Conservation (phyloP, 2,888 invertebrate genomes). For the Conops quadrifasciatus region DNA sequence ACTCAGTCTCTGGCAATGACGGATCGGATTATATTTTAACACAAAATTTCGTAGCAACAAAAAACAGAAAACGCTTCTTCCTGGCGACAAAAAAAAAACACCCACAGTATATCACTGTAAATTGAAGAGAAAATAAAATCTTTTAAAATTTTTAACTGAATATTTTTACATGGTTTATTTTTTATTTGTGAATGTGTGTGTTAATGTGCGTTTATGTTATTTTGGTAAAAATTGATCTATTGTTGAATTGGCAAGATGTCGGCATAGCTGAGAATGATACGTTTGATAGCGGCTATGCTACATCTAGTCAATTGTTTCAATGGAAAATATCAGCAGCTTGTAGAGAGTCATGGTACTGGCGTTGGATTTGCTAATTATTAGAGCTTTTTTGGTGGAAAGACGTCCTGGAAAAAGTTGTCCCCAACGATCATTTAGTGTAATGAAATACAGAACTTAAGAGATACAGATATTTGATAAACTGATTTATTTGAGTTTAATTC, state of each 20-base stretch:
- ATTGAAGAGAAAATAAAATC: too few species aligned
- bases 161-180: background rate
- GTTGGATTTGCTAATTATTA: too few species aligned
- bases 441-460: too few species aligned
- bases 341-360: background rate
- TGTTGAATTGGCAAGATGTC: conserved; percentile 66
- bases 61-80: conserved; percentile 2
- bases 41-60: conserved; percentile 21
- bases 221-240: conserved; percentile 47
- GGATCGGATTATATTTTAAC: conserved; percentile 47
- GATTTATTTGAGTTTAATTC: too few species aligned
- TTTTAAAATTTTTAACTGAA: background rate
- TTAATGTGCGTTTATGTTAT: background rate
- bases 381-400: background rate
- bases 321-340: conserved; percentile 44
- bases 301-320: conserved; percentile 66
- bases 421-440: background rate
- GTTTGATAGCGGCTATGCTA: conserved; percentile 64
- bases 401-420: conserved; percentile 15
- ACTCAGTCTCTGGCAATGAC: conserved; percentile 61
- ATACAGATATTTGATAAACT: too few species aligned
- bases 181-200: background rate
- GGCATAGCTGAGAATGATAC: conserved; percentile 64
- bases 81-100: background rate
- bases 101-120: conserved; percentile 34